Base-by-base conservation (phyloP, 2,797 vertebrate species). In the Tadarida brasiliensis region DNA sequence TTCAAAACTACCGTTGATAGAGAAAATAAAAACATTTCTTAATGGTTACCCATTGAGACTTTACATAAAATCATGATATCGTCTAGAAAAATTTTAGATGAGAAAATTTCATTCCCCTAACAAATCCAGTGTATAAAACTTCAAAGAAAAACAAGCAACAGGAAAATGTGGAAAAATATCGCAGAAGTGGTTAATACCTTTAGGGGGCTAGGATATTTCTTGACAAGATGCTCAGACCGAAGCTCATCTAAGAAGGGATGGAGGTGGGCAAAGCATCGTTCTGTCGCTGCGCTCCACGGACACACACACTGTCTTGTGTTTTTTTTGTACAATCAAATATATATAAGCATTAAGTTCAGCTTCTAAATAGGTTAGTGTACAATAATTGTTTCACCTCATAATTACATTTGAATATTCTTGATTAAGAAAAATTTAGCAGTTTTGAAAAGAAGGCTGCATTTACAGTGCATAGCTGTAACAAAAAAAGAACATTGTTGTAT, bases 391-490 rank as follows among this genome's bases (percentile, higher is more conserved):
- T 99, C 98, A 99, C 98, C 98, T 99, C 99, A 99, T 99, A 98
- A 99, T 99, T 99, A 99, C 99, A 99, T 99, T 99, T 99, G 98
- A 98, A 99, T 99, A 99, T 99, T 99, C 99, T 99, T 98, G 98
- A 99, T 99, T 99, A 99, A 99, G 99, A 99, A 99, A 99, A 99
- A 97, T 98, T 99, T 98, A 97, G 99, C 98, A 98, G 99, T 98
- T 98, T 99, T 99, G 99, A 99, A 99, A 99, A 99, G 98, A 99
- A 99, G 99, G 99, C 99, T 99, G 99, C 99, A 99, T 99, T 99
- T 99, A 99, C 99, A 99, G 99, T 99, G 99, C 99, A 99, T 99
- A 99, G 99, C 99, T 99, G 99, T 99, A 99, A 99, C 99, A 99
- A 99, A 99, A 99, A 99, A 99, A 99, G 98, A 99, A 99, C 99